Evolutionary conservation across 2,113 vertebrate species (phyloP), one percentile per base, ranked within the genome.

Genomic region (Pionites leucogaster): DNA sequence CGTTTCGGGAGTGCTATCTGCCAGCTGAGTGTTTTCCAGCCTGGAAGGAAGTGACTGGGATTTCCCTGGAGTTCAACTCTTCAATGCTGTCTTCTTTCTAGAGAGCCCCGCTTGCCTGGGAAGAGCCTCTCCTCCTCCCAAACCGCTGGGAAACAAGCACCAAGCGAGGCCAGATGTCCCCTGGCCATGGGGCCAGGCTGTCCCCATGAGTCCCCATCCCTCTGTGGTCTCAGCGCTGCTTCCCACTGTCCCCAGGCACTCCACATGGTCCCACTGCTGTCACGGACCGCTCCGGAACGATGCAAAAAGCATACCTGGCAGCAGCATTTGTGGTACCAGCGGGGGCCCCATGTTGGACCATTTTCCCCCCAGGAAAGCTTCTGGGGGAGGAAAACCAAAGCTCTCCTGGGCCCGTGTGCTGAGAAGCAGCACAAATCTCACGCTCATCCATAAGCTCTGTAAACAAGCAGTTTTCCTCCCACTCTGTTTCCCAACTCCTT

Each of bases 271-370:
- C 83, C 55, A 7, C 14, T 2, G 31, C 29, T 5, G 1, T 14
- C 84, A 25, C 0, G 1, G 35, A 11, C 37, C 1, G 3, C 64
- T 44, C 0, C 0, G 31, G 55, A 44, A 52, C 0, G 4, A 20
- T 5, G 24, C 23, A 10, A 27, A 41, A 35, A 3, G 4, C 86
- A 63, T 4, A 78, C 78, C 72, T 11, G 37, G 46, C 67, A 71
- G n/a, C 78, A 6, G 7, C 18, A 10, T 11, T 27, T 4, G 11
- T 2, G 0, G 6, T 16, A 35, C 41, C 2, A 6, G 8, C 0
- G 1, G 44, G 23, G 53, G 8, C 10, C 77, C 4, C 11, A 10
- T 10, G 17, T 20, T 41, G 88, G 93, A 37, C 17, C 24, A 1
- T 80, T 77, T 64, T 19, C 5, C 17, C 59, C 17, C n/a, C 5